These are phyloP conservation scores for Xyliphius kryptos DNA, from an alignment of 2,113 vertebrate genomes.

Conservation along the genomic window DNA sequence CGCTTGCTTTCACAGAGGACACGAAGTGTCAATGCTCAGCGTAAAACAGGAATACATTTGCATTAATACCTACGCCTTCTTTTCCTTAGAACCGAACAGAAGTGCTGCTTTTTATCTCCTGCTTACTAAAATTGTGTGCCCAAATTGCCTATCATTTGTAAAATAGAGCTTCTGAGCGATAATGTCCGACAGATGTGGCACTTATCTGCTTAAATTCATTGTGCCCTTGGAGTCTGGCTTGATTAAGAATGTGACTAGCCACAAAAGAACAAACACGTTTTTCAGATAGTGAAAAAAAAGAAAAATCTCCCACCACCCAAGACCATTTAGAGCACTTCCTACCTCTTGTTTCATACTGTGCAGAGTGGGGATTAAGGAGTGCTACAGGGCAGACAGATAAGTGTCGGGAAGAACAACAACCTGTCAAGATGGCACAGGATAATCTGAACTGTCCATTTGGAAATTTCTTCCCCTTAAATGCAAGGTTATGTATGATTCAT, in stretches of 20 bases:
- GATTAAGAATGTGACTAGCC: conserved; percentile 44
- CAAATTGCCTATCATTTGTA: conserved; percentile 47
- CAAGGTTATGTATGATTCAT: too few species aligned
- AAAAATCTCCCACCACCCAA: conserved; percentile 59
- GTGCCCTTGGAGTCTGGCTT: conserved; percentile 16
- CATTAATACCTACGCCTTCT: conserved; percentile 37
- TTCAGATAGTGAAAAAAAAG: conserved; percentile 54
- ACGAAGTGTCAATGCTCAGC: conserved; percentile 12
- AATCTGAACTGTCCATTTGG: conserved; percentile 44
- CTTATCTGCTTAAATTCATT: conserved; percentile 37
- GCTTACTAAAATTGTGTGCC: conserved; percentile 6
- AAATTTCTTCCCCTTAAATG: too few species aligned
- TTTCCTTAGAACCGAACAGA: too few species aligned
- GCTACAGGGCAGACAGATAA: conserved; percentile 47
- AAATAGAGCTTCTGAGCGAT: conserved; percentile 37
- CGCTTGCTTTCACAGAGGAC: conserved; percentile 20
- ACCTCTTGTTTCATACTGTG: conserved; percentile 9
- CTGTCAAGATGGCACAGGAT: conserved; percentile 59
- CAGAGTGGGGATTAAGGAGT: conserved; percentile 26
- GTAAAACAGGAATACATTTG: conserved; percentile 45
- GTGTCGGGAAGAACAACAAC: conserved; percentile 51
- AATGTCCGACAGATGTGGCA: conserved; percentile 31
- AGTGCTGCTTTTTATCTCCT: conserved; percentile 31
- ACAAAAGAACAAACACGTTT: conserved; percentile 60
- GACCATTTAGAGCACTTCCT: conserved; percentile 33